phyloP scores from a whole-genome alignment of 2,888 invertebrate species.

The Parasteatoda lunata region DNA sequence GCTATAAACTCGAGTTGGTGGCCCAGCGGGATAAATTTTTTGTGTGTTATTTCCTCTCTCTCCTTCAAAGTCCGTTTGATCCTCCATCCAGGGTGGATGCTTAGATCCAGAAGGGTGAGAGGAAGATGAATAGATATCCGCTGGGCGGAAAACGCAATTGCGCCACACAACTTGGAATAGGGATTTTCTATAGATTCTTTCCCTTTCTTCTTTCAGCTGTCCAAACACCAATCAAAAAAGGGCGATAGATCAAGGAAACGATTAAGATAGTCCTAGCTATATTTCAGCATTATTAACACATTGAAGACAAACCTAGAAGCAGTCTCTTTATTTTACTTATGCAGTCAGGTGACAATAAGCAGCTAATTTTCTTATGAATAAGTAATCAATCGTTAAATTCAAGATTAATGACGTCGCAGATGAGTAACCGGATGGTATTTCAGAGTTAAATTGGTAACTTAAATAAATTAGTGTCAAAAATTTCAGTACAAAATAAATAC shows the following conservation, averaged over 20 bases:
- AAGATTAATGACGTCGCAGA: too few species aligned
- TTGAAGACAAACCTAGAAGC: not conserved
- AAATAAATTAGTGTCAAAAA: too few species aligned
- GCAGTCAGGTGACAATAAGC: too few species aligned
- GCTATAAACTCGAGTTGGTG: constrained; percentile 11
- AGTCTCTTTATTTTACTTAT: not conserved
- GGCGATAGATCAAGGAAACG: constrained; percentile 35
- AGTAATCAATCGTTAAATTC: too few species aligned
- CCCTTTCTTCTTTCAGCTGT: constrained; percentile 37
- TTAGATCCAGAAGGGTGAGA: constrained; percentile 54
- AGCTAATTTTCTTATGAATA: too few species aligned
- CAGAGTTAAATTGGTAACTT: too few species aligned
- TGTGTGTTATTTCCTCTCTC: constrained; percentile 5
- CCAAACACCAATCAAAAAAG: constrained; percentile 49
- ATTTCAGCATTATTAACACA: constrained; percentile 51
- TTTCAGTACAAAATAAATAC: too few species aligned
- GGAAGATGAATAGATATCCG: constrained; percentile 54
- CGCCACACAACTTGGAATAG: constrained; percentile 24
- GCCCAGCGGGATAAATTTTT: constrained; percentile 41
- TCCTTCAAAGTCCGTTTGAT: constrained; percentile 55
- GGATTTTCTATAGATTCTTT: constrained; percentile 10
- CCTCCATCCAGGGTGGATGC: constrained; percentile 28
- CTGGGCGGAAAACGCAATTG: constrained; percentile 65
- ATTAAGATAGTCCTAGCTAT: constrained; percentile 42
- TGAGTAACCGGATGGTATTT: too few species aligned